Base-by-base conservation (phyloP, 2,888 invertebrate species). In the Silvanus unidentatus region DNA sequence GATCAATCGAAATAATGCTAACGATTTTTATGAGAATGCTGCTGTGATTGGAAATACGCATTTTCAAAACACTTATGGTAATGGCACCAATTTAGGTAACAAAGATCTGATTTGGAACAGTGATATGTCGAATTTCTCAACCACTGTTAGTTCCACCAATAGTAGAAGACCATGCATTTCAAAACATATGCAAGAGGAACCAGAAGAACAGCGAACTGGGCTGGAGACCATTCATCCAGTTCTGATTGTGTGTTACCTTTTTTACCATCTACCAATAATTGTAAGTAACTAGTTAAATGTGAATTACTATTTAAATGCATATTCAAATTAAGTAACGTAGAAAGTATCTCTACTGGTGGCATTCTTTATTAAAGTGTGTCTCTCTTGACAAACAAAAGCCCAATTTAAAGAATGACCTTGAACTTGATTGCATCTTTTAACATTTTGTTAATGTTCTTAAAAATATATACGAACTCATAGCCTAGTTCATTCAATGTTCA, bases 261-360 rank as follows among this genome's bases (percentile, higher is more conserved):
- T 79, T 60, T 77, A 80, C 60, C 79, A 80, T 60, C 60, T 80
- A 36, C 81, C 81, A 1, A 66, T 79, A 11, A 66, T 81, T 71
- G 81, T 81, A 65, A 79, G 77, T 75, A 52, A 8, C 3, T 22
- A 5, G 22, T 47, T 43, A 46, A 22, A 22, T 8, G 22, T 8
- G 22, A 22, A 22, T 22, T 22, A 22, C 8, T 5, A 22, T 8
- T 22, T 22, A 22, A 22, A 5, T 22, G 8, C 8, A 22, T 22
- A 5, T 22, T 22, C 22, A 22, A 22, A 22, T 5, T 5, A 5
- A 22, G 4, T 22, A 22, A 22, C 8, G 3, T 22, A 22, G 8
- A 22, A 22, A 5, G 22, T 22, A 3, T 22, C 22, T 22, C 8
- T 22, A 22, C 22, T 8, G 8, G 8, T 22, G 22, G 8, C 22